Base-by-base conservation (phyloP, 2,113 vertebrate species). In the Balaenoptera acutorostrata region DNA sequence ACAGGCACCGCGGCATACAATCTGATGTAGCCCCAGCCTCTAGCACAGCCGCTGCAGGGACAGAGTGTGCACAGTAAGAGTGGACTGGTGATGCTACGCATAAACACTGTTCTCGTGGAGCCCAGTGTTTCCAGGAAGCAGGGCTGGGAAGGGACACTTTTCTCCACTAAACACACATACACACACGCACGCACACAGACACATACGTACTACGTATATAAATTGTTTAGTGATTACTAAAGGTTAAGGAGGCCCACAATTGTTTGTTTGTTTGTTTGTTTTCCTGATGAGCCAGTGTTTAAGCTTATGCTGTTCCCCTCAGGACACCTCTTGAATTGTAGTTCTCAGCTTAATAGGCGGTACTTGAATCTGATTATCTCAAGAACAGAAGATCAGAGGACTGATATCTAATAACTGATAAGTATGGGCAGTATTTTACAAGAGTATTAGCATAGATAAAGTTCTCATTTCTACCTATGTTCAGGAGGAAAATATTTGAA, bases 361-460 rank as follows among this genome's bases (percentile, higher is more conserved):
- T 41, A 36, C 55, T 98, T 98, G 95, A 98, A 97, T 98, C 92
- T 41, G 68, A 93, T 91, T 68, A 88, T 97, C 39, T 98, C 82
- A 92, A 98, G 97, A 97, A 97, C 27, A 75, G 69, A 46, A 93
- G 94, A 97, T 93, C 78, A 93, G 87, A 98, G 93, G 75, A 97
- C 84, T 88, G 66, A 84, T 71, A 75, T 41, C 93, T 95, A 96
- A 90, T 88, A 88, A 72, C 74, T 78, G 95, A 63, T 57, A 96
- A 96, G 52, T 81, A 93, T n/a, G 11, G 46, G 25, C 75, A 96
- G 49, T 57, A n/a, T 46, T 86, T 97, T 90, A 33, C 57, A 36
- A 59, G 1, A 87, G 68, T 82, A 97, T 95, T n/a, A 94, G 55
- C 52, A 96, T 90, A 31, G 93, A 2, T 23, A 31, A 78, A 14